Evolutionary conservation across 2,888 invertebrate species (phyloP).

Genomic region (Mesorhabditis belari): DNA sequence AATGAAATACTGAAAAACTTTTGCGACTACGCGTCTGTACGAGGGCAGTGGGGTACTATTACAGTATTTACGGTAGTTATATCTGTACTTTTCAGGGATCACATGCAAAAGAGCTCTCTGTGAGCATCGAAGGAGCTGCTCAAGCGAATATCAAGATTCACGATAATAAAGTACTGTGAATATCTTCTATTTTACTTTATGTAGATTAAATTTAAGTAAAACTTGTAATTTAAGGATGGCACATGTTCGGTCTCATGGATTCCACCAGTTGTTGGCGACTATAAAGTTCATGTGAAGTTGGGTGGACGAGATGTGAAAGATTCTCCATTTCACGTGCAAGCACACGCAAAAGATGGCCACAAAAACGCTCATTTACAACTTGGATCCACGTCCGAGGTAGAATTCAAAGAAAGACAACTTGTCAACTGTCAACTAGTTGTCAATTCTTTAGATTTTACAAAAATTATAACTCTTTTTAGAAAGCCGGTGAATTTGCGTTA

Average conservation of each 20-base stretch:
- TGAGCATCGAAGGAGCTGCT: constrained; percentile 92
- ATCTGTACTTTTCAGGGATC: background rate
- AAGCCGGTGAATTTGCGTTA: too few relatives aligned
- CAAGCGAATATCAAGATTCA: constrained; percentile 87
- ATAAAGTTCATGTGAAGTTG: constrained; percentile 57
- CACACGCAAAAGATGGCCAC: constrained; percentile 19
- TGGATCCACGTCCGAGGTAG: background rate
- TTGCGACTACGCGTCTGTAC: too few relatives aligned
- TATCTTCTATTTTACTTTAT: background rate
- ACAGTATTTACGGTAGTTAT: background rate
- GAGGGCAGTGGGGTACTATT: too few relatives aligned
- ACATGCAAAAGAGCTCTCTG: constrained; percentile 62
- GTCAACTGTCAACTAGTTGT: background rate
- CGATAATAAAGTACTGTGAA: constrained; percentile 66
- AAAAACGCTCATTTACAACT: constrained; percentile 12
- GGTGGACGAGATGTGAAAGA: constrained; percentile 32
- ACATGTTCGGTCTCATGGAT: constrained; percentile 88
- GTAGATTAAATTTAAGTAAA: background rate
- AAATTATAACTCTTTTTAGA: too few relatives aligned
- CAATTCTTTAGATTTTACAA: background rate
- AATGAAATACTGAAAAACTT: too few relatives aligned
- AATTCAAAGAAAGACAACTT: background rate
- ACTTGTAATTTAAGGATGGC: constrained; percentile 69
- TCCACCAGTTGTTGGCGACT: constrained; percentile 85
- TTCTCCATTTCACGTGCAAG: constrained; percentile 28